Evolutionary conservation across 2,888 invertebrate genomes (phyloP), one percentile per base, ranked within the genome.

Genomic region (Dorcus hopei): DNA sequence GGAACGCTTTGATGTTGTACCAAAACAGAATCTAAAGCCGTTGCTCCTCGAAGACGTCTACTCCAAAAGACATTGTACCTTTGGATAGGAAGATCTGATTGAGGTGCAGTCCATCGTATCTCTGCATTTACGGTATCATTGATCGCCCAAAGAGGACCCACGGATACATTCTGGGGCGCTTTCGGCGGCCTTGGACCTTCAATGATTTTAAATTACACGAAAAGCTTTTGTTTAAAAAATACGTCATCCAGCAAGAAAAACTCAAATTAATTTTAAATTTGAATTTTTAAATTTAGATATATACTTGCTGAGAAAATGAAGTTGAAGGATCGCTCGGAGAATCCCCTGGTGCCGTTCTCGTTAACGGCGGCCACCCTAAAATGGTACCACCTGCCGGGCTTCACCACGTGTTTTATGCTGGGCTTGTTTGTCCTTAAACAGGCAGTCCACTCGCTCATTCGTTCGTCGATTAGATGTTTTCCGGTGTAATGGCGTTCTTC

Each of bases 51-150:
- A 0, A 90, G 82, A 33, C 89, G 81, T 50, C 86, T 79, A 61
- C 89, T 89, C 89, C 90, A 90, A 70, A 85, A 88, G 3, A 91
- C 85, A 70, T 88, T 89, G 74, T 90, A 91, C 66, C 82, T 82
- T 59, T 83, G 83, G 49, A 91, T 83, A 0, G 90, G 90, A 45
- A 90, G 76, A 72, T 90, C 89, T 0, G 90, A 90, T 43, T 81
- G 80, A 0, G 90, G 87, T 9, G 86, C 84, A 50, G 81, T 82
- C 91, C 91, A 91, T 54, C 82, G 81, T n/a, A 90, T 72, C 68
- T 82, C 81, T 1, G 85, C 82, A 38, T 83, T 82, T 49, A 89
- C 79, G 45, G 77, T 79, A 19, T 79, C 80, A 62, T 82, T 81
- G 65, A 61, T 72, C 38, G 64, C 63, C 54, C 70, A 77, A 5